Conservation (phyloP, 2,888 invertebrate species). For the Drosophila mayaguana region DNA sequence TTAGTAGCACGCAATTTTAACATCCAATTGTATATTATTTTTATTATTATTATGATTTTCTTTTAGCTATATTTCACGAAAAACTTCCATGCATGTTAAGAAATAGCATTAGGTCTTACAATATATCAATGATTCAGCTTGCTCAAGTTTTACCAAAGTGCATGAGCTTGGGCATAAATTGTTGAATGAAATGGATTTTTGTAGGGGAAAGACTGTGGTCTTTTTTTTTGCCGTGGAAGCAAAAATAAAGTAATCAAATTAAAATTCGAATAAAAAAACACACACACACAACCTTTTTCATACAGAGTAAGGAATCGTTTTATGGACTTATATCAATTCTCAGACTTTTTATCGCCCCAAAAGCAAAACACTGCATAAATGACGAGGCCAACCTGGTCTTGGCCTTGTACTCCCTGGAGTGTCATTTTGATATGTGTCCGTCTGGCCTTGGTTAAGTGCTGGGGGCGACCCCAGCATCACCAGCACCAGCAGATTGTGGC, state of each 20-base stretch:
- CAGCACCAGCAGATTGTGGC: slow-evolving; percentile 23
- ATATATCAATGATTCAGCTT: slow-evolving; percentile 40
- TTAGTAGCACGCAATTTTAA: background rate
- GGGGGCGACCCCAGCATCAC: background rate
- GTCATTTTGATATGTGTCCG: slow-evolving; percentile 77
- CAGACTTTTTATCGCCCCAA: slow-evolving; percentile 68
- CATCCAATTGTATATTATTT: background rate
- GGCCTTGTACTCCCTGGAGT: slow-evolving; percentile 74
- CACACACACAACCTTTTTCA: slow-evolving; percentile 26
- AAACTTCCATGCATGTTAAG: slow-evolving; percentile 18
- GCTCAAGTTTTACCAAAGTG: slow-evolving; percentile 20
- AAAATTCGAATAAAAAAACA: slow-evolving; percentile 71
- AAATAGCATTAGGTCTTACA: slow-evolving; percentile 10
- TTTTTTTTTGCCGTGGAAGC: slow-evolving; percentile 9
- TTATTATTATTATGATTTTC: background rate
- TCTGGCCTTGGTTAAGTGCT: slow-evolving; percentile 41
- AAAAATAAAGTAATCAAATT: slow-evolving; percentile 76
- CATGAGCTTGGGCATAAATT: slow-evolving; percentile 26
- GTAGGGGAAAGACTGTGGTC: slow-evolving; percentile 13
- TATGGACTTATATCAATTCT: slow-evolving; percentile 79
- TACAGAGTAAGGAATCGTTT: slow-evolving; percentile 57
- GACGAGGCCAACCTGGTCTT: slow-evolving; percentile 53
- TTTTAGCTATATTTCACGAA: slow-evolving; percentile 2
- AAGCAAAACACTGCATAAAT: slow-evolving; percentile 60
- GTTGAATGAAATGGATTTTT: slow-evolving; percentile 22